Conservation (phyloP, 2,113 vertebrate genomes). For the Cebidichthys violaceus region DNA sequence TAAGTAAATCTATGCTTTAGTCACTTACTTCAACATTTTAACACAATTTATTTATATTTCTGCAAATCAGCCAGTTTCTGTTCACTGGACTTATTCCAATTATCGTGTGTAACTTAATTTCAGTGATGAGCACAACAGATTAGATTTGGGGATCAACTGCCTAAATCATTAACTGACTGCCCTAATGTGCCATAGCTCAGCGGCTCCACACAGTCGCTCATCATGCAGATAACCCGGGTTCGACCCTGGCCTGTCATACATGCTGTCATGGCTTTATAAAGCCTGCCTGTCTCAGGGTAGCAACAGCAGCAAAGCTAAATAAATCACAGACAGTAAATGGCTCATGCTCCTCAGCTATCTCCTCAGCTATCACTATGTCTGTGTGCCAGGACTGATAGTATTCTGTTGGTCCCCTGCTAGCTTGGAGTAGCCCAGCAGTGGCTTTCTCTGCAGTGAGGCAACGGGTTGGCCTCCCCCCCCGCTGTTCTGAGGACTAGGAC, state of each 20-base stretch:
- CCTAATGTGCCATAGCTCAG: conserved; percentile 11
- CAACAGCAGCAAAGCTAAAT: conserved; percentile 58
- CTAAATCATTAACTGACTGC: conserved; percentile 14
- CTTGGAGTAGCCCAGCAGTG: conserved; percentile 9
- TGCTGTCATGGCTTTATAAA: conserved; percentile 38
- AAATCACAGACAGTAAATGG: conserved; percentile 69
- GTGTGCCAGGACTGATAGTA: conserved; percentile 56
- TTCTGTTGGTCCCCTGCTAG: conserved; percentile 54
- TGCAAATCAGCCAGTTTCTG: background rate
- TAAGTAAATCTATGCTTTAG: background rate
- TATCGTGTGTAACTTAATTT: background rate
- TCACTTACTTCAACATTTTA: conserved; percentile 6
- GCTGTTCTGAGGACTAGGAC: conserved; percentile 8
- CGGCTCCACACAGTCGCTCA: conserved; percentile 11
- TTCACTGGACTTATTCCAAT: background rate
- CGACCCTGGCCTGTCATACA: conserved; percentile 36
- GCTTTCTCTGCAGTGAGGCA: conserved; percentile 12
- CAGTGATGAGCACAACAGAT: conserved; percentile 4
- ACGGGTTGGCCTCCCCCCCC: background rate
- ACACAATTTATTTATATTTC: background rate
- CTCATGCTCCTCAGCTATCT: conserved; percentile 67
- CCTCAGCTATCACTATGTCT: conserved; percentile 65
- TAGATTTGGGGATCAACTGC: conserved; percentile 3
- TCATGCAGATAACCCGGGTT: conserved; percentile 29
- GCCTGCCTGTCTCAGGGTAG: conserved; percentile 52